These are phyloP conservation scores for Mionectes olivaceus DNA, from an alignment of 2,797 vertebrate genomes.

Conservation along the genomic window DNA sequence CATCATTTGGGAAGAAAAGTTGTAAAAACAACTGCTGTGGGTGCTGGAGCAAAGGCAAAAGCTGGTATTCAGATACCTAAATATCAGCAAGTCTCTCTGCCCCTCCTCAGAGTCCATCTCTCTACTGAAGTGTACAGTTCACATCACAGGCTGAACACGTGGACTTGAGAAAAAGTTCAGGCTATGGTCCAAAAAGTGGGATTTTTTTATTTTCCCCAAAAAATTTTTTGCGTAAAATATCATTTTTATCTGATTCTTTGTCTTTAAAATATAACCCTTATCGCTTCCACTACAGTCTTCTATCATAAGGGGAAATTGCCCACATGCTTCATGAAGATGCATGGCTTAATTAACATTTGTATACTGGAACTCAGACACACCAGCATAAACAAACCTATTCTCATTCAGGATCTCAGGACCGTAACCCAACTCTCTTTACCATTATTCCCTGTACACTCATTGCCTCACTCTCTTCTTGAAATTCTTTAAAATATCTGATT, in stretches of 20 bases:
- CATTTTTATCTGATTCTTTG: not conserved
- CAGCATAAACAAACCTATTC: not conserved
- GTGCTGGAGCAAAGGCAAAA: not conserved
- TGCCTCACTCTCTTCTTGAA: not conserved
- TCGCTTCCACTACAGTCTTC: not conserved
- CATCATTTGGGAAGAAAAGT: not conserved
- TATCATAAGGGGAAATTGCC: not conserved
- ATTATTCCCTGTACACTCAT: not conserved
- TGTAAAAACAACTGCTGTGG: not conserved
- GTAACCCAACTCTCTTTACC: not conserved
- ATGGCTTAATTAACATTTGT: not conserved
- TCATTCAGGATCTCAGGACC: not conserved
- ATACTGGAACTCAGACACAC: not conserved
- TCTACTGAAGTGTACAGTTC: not conserved
- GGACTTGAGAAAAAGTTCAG: not conserved
- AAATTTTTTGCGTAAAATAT: not conserved
- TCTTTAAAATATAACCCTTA: not conserved
- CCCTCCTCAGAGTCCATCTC: not conserved
- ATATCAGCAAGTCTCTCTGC: not conserved
- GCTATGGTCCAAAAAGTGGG: not conserved
- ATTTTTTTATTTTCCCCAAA: fast-evolving
- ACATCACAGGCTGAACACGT: not conserved
- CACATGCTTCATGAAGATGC: not conserved
- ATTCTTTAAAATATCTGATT: not conserved
- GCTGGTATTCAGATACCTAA: not conserved